phyloP scores from a whole-genome alignment of 2,888 invertebrate species.

The Thereva nobilitata region DNA sequence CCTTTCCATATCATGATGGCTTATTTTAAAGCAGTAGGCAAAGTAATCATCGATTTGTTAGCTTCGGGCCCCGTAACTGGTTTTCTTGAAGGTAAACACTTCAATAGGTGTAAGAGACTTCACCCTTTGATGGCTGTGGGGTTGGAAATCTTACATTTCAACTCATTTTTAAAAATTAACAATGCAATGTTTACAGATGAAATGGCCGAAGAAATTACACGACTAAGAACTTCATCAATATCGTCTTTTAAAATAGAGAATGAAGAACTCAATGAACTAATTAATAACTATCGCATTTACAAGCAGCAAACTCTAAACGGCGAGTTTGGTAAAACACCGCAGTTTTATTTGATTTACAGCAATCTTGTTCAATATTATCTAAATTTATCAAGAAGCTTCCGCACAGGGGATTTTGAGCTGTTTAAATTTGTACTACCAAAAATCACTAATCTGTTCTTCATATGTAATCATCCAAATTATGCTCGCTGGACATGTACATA shows the following conservation, averaged over 20 bases:
- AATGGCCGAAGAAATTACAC: background rate
- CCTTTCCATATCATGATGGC: constrained; percentile 13
- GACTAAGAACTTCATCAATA: background rate
- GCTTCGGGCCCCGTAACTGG: background rate
- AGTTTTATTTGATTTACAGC: constrained; percentile 10
- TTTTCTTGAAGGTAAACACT: constrained; percentile 15
- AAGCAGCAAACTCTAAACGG: constrained; percentile 6
- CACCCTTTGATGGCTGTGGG: constrained; percentile 12
- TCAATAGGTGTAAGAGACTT: constrained; percentile 12
- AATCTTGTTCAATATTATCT: too few species aligned
- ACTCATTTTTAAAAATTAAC: constrained; percentile 9
- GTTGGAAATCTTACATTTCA: constrained; percentile 8
- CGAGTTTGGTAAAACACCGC: constrained; percentile 5
- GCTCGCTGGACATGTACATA: background rate
- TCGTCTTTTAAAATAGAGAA: constrained; percentile 9
- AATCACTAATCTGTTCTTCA: background rate
- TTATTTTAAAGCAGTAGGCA: constrained; percentile 9
- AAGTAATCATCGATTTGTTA: background rate
- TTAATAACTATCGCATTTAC: constrained; percentile 4
- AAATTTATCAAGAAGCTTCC: background rate
- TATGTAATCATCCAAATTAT: background rate
- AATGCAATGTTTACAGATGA: constrained; percentile 1
- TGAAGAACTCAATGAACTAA: constrained; percentile 6
- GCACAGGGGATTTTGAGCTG: background rate
- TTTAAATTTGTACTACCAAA: background rate